These are phyloP conservation scores for Amitus sp. DNA, from an alignment of 2,888 invertebrate species.

Conservation along the genomic window DNA sequence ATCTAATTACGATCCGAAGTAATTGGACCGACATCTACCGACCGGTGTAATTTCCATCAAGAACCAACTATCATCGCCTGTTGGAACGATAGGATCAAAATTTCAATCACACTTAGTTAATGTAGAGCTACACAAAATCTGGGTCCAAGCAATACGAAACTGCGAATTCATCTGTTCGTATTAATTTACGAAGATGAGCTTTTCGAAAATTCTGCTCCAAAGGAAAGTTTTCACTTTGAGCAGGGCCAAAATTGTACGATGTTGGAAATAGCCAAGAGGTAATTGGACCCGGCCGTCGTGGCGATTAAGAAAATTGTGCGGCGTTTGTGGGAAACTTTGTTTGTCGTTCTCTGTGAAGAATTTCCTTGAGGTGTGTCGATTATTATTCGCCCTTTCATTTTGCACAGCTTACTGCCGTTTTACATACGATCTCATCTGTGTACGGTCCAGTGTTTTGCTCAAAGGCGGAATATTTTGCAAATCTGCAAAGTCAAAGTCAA, in stretches of 20 bases:
- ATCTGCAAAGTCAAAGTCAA: too few species aligned
- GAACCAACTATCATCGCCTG: constrained; percentile 39
- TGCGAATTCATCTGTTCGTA: too few species aligned
- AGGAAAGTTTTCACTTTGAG: too few species aligned
- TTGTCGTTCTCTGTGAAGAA: constrained; percentile 2
- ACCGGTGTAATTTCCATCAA: constrained; percentile 44
- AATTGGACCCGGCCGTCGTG: background rate
- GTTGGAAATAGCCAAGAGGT: background rate
- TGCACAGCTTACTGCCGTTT: constrained; percentile 21
- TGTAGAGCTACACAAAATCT: constrained; percentile 23
- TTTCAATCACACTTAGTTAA: constrained; percentile 37
- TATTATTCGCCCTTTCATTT: constrained; percentile 18
- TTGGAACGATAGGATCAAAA: constrained; percentile 25
- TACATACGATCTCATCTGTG: too few species aligned
- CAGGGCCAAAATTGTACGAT: too few species aligned
- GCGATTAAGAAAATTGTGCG: constrained; percentile 8
- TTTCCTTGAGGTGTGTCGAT: constrained; percentile 6
- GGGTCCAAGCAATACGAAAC: background rate
- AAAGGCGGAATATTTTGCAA: too few species aligned
- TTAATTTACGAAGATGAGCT: too few species aligned
- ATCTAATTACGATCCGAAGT: constrained; percentile 47
- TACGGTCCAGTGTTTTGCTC: too few species aligned
- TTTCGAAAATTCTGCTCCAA: too few species aligned
- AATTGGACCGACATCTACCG: constrained; percentile 45
- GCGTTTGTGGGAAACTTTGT: constrained; percentile 10